A percentile compares a stretch with the other conserved stretches of the same genome.
phyloP scores from a whole-genome alignment of 2,113 vertebrate species.

The Felis chaus region DNA sequence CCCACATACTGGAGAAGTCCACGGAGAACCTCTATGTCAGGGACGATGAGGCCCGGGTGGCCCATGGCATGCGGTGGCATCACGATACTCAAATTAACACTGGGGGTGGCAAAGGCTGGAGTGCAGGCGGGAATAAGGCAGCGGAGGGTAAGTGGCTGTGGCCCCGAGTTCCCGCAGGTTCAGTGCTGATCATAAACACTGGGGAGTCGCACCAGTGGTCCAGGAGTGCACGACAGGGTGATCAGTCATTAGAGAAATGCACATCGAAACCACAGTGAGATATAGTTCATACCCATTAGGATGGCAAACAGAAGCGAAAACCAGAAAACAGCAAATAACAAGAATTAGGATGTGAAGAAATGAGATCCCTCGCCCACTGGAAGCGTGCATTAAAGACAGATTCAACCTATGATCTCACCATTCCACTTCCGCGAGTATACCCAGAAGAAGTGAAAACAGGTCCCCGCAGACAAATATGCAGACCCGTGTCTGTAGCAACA shows the following conservation, averaged over 20 bases:
- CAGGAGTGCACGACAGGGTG: background rate
- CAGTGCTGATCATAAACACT: rapidly evolving
- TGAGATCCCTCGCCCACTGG: background rate
- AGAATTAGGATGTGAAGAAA: background rate
- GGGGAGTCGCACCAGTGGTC: background rate
- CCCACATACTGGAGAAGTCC: background rate
- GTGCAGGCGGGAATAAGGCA: background rate
- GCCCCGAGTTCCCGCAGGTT: background rate
- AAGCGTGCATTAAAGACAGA: background rate
- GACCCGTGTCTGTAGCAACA: background rate
- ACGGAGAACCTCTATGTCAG: background rate
- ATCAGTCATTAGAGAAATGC: no score
- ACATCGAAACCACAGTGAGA: background rate
- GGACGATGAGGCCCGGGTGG: background rate
- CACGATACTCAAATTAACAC: background rate
- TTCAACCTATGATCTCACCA: no score
- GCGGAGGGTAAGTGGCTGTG: background rate
- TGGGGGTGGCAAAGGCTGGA: background rate
- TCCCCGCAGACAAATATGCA: background rate
- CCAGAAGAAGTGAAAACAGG: background rate
- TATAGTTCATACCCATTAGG: background rate
- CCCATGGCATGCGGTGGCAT: background rate
- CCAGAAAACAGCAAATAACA: background rate
- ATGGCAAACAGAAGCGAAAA: no score
- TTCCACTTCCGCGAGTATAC: background rate